phyloP scores from a whole-genome alignment of 2,113 vertebrate species.

The Melospiza melodia region DNA sequence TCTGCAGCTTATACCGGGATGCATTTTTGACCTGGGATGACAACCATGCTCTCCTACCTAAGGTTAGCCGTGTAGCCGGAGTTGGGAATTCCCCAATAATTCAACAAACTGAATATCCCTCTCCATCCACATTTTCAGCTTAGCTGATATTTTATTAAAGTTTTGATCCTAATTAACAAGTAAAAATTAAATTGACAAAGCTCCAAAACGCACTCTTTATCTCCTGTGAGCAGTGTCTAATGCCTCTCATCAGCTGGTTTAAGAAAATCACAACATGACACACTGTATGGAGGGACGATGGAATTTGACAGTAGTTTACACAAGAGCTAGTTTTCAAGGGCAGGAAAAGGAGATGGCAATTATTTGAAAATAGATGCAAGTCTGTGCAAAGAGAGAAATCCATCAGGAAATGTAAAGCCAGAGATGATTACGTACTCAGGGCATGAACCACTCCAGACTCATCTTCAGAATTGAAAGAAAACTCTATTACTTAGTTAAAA shows the following conservation, averaged over 20 bases:
- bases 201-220: neutral
- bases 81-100: neutral
- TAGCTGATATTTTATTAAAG: neutral
- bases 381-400: neutral
- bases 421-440: neutral
- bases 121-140: neutral
- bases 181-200: neutral
- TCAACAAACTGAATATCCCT: neutral
- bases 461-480: neutral
- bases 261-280: neutral
- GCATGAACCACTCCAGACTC: neutral
- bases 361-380: neutral
- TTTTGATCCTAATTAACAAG: neutral
- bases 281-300: neutral
- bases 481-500: neutral
- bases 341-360: neutral
- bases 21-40: neutral
- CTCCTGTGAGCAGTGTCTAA: neutral
- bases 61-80: neutral
- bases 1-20: neutral
- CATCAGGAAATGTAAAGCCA: neutral
- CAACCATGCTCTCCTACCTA: neutral
- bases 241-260: neutral
- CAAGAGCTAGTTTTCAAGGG: conserved; percentile 1
- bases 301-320: neutral